Conservation (phyloP, 2,888 invertebrate species). For the Troides oblongomaculatus region DNA sequence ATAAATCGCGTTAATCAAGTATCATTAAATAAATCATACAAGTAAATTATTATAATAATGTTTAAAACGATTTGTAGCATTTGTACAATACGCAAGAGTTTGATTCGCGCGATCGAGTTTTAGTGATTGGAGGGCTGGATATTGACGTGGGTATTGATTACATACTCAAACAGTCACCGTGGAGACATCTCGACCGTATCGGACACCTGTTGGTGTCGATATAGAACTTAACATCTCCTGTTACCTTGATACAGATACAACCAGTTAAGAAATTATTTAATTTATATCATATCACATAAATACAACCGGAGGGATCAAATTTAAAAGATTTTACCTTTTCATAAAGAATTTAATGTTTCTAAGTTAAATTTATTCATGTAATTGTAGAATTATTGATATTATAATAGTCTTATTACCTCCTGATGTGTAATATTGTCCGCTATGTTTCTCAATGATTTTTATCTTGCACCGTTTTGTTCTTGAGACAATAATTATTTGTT, state of each 20-base stretch:
- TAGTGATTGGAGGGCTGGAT: conserved; percentile 27
- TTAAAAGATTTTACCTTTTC: no score
- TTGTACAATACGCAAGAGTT: conserved; percentile 14
- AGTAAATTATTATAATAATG: no score
- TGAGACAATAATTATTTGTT: conserved; percentile 13
- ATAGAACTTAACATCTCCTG: conserved; percentile 11
- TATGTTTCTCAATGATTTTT: neutral
- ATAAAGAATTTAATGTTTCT: neutral
- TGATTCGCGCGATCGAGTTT: conserved; percentile 23
- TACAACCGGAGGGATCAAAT: no score
- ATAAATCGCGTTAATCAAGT: neutral
- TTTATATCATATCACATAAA: neutral
- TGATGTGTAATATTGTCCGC: neutral
- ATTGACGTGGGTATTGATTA: conserved; percentile 25
- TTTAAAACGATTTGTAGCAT: conserved; percentile 7
- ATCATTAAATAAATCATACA: neutral
- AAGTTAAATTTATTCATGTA: neutral
- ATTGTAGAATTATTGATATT: neutral
- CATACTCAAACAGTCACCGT: conserved; percentile 22
- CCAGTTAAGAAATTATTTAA: conserved; percentile 16
- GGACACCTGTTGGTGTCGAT: conserved; percentile 17
- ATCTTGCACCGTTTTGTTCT: conserved; percentile 7
- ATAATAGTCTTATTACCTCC: neutral
- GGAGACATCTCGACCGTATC: conserved; percentile 26
- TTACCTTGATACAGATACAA: conserved; percentile 24